These are phyloP conservation scores for Varanus komodoensis DNA, from an alignment of 2,113 vertebrate species.

Conservation along the genomic window DNA sequence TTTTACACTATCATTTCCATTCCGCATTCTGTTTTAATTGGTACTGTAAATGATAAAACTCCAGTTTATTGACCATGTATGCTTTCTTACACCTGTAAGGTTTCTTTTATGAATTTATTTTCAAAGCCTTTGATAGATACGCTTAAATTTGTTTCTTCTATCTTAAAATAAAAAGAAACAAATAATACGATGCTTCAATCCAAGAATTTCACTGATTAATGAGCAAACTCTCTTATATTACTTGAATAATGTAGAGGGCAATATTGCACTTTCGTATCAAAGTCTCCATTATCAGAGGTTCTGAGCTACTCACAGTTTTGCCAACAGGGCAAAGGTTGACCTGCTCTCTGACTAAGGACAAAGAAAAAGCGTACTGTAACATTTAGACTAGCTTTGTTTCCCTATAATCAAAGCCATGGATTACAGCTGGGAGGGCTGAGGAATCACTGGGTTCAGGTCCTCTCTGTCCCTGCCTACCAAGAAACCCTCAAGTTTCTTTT, in stretches of 20 bases:
- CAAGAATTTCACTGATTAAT: constrained; percentile 29
- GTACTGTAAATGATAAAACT: constrained; percentile 63
- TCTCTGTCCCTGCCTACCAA: too few species aligned
- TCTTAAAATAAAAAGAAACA: constrained; percentile 56
- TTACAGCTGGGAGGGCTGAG: too few species aligned
- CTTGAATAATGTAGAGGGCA: background rate
- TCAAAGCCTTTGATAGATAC: constrained; percentile 23
- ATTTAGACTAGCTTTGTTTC: too few species aligned
- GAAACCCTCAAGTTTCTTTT: too few species aligned
- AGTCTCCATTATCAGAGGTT: too few species aligned
- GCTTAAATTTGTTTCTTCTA: constrained; percentile 55
- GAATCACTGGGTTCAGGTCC: too few species aligned
- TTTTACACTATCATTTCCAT: constrained; percentile 60
- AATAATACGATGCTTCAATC: constrained; percentile 52
- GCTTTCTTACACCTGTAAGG: constrained; percentile 65
- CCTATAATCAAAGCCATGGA: too few species aligned
- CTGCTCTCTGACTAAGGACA: too few species aligned
- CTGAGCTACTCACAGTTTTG: too few species aligned
- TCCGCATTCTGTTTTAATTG: constrained; percentile 54
- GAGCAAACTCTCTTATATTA: background rate
- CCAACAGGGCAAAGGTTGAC: too few species aligned
- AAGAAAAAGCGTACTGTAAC: too few species aligned
- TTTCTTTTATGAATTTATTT: constrained; percentile 61
- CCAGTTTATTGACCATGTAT: constrained; percentile 68
- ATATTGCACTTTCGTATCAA: too few species aligned